Conservation (phyloP, 1,140 invertebrate species). For the Aphis gossypii region DNA sequence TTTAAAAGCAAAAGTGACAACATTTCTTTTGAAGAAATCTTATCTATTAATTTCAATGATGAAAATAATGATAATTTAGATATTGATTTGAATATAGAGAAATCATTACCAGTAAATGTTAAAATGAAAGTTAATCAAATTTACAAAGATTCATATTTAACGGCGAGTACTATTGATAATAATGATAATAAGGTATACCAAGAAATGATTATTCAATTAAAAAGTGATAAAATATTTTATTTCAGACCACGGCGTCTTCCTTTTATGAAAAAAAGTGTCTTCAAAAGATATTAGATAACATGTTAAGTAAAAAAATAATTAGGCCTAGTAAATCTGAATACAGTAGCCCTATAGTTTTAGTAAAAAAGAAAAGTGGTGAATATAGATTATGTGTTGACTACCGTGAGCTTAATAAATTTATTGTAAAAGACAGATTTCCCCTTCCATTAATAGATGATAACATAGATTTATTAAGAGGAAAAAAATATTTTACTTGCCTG, state of each 20-base stretch:
- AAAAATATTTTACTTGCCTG: slow-evolving; percentile 29
- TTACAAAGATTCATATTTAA: background rate
- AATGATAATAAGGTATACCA: background rate
- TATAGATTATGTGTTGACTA: slow-evolving; percentile 33
- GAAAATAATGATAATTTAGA: background rate
- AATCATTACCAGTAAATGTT: background rate
- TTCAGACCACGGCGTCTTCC: slow-evolving; percentile 59
- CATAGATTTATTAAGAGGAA: slow-evolving; percentile 62
- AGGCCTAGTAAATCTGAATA: slow-evolving; percentile 20
- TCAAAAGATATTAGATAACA: slow-evolving; percentile 24
- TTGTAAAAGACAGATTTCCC: slow-evolving; percentile 65
- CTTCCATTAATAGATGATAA: slow-evolving; percentile 60
- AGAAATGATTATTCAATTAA: background rate
- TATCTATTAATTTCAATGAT: slow-evolving; percentile 10
- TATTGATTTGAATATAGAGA: slow-evolving; percentile 3
- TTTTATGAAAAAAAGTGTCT: slow-evolving; percentile 14
- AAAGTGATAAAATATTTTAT: background rate
- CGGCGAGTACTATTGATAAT: background rate
- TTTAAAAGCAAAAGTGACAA: background rate
- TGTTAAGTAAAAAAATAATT: slow-evolving; percentile 33
- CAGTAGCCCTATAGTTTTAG: slow-evolving; percentile 21
- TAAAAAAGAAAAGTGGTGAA: background rate
- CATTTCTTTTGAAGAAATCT: background rate
- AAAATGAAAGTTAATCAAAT: background rate
- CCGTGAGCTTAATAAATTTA: slow-evolving; percentile 60